Evolutionary conservation across 2,888 invertebrate species (phyloP).

Genomic region (Aphrophora alni): DNA sequence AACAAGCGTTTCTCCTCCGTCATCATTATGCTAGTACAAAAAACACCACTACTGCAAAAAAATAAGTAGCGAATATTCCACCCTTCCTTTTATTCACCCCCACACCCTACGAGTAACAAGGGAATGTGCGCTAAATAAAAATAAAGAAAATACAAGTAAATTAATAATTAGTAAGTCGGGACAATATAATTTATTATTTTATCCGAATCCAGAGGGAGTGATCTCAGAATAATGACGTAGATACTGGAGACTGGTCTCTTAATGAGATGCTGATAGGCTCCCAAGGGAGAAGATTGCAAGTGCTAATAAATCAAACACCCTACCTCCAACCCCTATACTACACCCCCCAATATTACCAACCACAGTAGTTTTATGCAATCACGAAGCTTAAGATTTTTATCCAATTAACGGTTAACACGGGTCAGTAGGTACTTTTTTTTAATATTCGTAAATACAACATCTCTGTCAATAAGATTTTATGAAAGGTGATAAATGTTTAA

Average conservation of each 20-base stretch:
- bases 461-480: too few species aligned
- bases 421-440: too few species aligned
- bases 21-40: too few species aligned
- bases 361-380: not conserved
- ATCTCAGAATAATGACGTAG: not conserved
- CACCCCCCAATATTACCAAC: not conserved
- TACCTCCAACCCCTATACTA: not conserved
- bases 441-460: too few species aligned
- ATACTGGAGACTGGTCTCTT: constrained; percentile 24
- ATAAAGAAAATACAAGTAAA: not conserved
- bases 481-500: too few species aligned
- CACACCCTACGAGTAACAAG: too few species aligned
- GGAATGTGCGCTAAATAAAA: not conserved
- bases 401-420: not conserved
- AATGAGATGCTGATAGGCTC: constrained; percentile 35
- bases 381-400: not conserved
- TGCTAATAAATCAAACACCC: constrained; percentile 35
- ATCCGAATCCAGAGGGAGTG: not conserved
- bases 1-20: too few species aligned
- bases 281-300: constrained; percentile 20
- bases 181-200: not conserved
- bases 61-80: too few species aligned
- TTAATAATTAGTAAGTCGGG: not conserved
- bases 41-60: too few species aligned
- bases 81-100: too few species aligned